phyloP scores from a whole-genome alignment of 2,888 invertebrate species.

The Melipona bicolor region DNA sequence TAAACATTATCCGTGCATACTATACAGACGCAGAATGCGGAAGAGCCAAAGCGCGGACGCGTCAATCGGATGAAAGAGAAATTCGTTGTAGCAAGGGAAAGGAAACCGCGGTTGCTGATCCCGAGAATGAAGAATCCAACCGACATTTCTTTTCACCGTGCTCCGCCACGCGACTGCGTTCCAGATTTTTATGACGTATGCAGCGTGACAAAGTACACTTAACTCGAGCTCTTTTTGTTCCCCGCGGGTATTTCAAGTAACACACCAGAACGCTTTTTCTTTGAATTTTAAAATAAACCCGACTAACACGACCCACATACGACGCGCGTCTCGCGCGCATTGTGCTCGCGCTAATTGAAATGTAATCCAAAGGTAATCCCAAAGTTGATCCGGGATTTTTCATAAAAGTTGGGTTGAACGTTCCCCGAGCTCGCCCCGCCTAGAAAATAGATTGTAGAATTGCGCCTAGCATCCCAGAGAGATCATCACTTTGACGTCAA shows the following conservation, averaged over 20 bases:
- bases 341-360: conserved; percentile 44
- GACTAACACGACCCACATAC: conserved; percentile 51
- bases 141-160: conserved; percentile 44
- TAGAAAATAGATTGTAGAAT: no score
- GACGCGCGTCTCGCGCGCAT: not conserved
- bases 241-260: conserved; percentile 40
- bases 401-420: not conserved
- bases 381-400: not conserved
- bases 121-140: conserved; percentile 24
- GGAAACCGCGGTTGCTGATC: conserved; percentile 4
- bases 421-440: no score
- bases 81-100: not conserved
- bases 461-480: no score
- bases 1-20: not conserved
- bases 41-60: not conserved
- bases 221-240: conserved; percentile 47
- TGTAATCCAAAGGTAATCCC: conserved; percentile 25
- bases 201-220: conserved; percentile 58
- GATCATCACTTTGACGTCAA: no score
- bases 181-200: conserved; percentile 55
- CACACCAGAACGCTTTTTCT: conserved; percentile 38
- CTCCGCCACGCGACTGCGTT: conserved; percentile 38
- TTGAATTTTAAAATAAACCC: conserved; percentile 45
- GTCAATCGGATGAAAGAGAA: not conserved
- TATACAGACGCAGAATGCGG: not conserved